phyloP scores from a whole-genome alignment of 1,140 invertebrate genomes.

The Ips nitidus region DNA sequence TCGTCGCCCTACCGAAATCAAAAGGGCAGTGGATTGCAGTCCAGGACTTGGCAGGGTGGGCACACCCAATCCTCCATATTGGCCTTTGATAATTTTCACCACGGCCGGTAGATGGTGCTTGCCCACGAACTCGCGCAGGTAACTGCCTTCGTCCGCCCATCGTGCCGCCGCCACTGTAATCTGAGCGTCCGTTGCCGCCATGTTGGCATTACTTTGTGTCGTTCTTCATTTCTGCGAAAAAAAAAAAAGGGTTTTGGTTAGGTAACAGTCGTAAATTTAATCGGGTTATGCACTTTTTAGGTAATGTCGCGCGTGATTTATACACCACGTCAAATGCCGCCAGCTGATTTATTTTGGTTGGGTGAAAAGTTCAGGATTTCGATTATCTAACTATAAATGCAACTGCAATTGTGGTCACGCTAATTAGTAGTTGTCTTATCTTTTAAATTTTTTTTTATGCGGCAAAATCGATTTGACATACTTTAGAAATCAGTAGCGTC shows the following conservation, averaged over 20 bases:
- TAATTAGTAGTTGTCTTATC: too few species aligned
- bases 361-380: too few species aligned
- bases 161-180: slow-evolving; percentile 79
- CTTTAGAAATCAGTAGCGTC: too few species aligned
- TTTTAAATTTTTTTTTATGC: too few species aligned
- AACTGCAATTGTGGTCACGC: too few species aligned
- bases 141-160: slow-evolving; percentile 79
- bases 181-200: slow-evolving; percentile 84
- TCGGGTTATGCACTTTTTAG: too few species aligned
- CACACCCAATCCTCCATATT: slow-evolving; percentile 85
- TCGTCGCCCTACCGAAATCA: slow-evolving; percentile 79
- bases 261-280: too few species aligned
- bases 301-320: too few species aligned
- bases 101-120: slow-evolving; percentile 80
- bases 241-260: neutral
- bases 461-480: too few species aligned
- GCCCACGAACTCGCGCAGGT: slow-evolving; percentile 77
- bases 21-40: slow-evolving; percentile 78
- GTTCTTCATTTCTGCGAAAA: slow-evolving; percentile 46
- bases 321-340: too few species aligned
- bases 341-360: too few species aligned
- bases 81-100: slow-evolving; percentile 88
- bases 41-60: slow-evolving; percentile 81
- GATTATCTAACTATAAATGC: too few species aligned
- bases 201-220: slow-evolving; percentile 50